These are phyloP conservation scores for Neogale vison DNA, from an alignment of 2,113 vertebrate genomes.

Conservation along the genomic window DNA sequence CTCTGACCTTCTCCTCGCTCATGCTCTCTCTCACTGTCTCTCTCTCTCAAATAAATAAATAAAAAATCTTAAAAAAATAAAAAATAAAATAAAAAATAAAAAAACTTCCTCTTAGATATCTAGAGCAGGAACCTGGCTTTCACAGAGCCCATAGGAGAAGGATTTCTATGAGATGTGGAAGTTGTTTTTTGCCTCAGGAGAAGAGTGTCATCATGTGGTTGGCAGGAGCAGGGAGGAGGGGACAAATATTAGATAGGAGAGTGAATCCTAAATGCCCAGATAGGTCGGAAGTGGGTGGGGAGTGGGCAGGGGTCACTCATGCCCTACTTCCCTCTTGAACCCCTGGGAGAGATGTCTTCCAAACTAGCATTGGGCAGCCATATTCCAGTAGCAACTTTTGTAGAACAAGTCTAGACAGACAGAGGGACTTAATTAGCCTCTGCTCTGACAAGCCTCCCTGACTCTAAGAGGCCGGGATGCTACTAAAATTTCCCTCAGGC, in stretches of 20 bases:
- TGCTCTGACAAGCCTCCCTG: background rate
- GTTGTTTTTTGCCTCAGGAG: background rate
- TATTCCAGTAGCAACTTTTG: background rate
- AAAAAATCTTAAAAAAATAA: too few relatives aligned
- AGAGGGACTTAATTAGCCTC: background rate
- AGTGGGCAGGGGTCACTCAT: rapidly evolving
- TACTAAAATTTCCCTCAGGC: background rate
- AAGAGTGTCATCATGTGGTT: background rate
- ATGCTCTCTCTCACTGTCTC: too few relatives aligned
- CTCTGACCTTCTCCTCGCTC: too few relatives aligned
- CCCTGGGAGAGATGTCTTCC: background rate
- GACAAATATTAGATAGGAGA: background rate
- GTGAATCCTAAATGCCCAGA: background rate
- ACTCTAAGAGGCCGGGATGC: background rate
- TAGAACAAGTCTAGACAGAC: background rate
- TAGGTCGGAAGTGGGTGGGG: background rate
- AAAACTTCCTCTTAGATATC: background rate
- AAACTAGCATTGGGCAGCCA: background rate
- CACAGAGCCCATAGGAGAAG: background rate
- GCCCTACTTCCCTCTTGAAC: background rate
- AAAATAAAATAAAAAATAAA: too few relatives aligned
- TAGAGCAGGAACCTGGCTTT: background rate
- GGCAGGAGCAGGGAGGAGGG: background rate
- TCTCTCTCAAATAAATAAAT: too few relatives aligned
- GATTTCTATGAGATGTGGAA: background rate